These are phyloP conservation scores for Plutomurus gul DNA, from an alignment of 1,140 invertebrate species.

Conservation along the genomic window DNA sequence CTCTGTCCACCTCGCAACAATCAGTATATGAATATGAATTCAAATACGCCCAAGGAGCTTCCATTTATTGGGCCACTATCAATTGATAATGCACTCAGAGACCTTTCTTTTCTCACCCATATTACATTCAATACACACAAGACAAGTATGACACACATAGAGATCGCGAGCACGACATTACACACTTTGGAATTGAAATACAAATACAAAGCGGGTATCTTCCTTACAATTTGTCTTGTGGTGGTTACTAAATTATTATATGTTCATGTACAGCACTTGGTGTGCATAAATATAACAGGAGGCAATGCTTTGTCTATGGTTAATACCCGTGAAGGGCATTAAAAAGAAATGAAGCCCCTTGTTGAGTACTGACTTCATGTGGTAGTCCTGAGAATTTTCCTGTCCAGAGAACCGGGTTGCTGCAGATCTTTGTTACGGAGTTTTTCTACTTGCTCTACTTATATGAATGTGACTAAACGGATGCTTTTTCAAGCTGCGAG, in stretches of 20 bases:
- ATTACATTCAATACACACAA: background rate
- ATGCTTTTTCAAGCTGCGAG: background rate
- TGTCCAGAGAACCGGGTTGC: background rate
- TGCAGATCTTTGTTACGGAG: background rate
- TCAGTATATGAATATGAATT: no score
- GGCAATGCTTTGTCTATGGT: background rate
- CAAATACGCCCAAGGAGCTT: slow-evolving; percentile 11
- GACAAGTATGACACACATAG: background rate
- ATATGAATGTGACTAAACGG: no score
- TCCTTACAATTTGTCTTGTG: slow-evolving; percentile 7
- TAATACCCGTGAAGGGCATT: background rate
- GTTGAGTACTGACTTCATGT: no score
- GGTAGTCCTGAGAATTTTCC: background rate
- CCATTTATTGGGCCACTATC: slow-evolving; percentile 18
- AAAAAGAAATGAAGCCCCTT: background rate
- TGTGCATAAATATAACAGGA: background rate
- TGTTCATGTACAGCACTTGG: no score
- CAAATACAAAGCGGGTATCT: no score
- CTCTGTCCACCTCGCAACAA: no score
- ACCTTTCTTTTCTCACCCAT: slow-evolving; percentile 12
- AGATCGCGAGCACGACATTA: background rate
- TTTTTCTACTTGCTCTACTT: no score
- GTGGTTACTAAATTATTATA: no score
- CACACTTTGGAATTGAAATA: background rate
- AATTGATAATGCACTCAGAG: slow-evolving; percentile 11